phyloP scores from a whole-genome alignment of 2,888 invertebrate genomes.

The Drosophila quasianomalipes region DNA sequence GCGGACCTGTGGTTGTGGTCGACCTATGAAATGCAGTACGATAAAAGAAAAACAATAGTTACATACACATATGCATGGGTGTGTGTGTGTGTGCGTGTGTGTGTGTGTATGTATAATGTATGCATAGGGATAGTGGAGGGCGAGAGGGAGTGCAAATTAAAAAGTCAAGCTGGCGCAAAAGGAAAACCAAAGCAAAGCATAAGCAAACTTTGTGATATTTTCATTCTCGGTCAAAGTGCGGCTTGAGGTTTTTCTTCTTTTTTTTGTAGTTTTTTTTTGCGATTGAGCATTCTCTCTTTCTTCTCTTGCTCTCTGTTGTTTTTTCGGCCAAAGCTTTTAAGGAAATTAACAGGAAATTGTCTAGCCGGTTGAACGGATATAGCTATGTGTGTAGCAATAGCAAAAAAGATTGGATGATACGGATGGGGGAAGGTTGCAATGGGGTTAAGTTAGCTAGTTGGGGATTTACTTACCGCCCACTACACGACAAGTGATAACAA shows the following conservation, averaged over 20 bases:
- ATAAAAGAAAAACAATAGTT: constrained; percentile 30
- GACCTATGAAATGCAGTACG: constrained; percentile 86
- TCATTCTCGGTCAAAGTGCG: constrained; percentile 66
- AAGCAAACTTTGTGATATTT: constrained; percentile 78
- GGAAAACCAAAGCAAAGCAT: constrained; percentile 46
- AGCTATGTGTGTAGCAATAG: constrained; percentile 48
- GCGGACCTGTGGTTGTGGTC: constrained; percentile 92
- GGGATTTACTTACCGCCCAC: constrained; percentile 90
- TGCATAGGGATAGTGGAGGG: background rate
- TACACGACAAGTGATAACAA: constrained; percentile 93
- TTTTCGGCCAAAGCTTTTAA: constrained; percentile 75
- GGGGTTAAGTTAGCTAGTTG: constrained; percentile 57
- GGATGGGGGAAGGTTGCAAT: constrained; percentile 12
- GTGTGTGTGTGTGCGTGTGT: background rate
- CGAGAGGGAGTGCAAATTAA: constrained; percentile 67
- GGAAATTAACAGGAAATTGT: constrained; percentile 83
- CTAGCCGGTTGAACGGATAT: constrained; percentile 75
- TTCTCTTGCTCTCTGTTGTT: constrained; percentile 13
- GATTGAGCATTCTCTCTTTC: background rate
- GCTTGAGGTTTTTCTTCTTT: constrained; percentile 45
- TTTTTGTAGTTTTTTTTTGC: constrained; percentile 18
- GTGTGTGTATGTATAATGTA: background rate
- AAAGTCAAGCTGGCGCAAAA: constrained; percentile 71
- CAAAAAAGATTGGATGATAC: background rate
- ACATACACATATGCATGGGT: constrained; percentile 18